Evolutionary conservation across 2,888 invertebrate genomes (phyloP), one percentile per base, ranked within the genome.

Genomic region (Ashinkailepas kermadecensis): DNA sequence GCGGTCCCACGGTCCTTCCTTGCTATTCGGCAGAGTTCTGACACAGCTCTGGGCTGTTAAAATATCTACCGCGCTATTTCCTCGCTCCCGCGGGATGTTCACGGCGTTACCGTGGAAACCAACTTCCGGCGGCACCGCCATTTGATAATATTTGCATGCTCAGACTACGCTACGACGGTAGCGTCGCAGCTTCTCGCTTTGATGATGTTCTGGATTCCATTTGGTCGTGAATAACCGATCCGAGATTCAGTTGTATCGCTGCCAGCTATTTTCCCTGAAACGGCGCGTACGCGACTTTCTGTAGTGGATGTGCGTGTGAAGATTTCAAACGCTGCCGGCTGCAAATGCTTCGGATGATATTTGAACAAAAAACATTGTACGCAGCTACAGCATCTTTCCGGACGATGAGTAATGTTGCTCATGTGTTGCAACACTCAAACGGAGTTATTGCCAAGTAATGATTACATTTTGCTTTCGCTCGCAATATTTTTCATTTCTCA

Each of bases 111-210:
- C n/a, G 65, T 23, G 65, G n/a, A n/a, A n/a, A 12, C 23, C 64
- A n/a, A n/a, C 15, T 8, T 23, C 15, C 4, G n/a, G 8, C 12
- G n/a, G 23, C n/a, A 10, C n/a, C 12, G 65, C 65, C 65, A 8
- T n/a, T 23, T 23, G 65, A 65, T 65, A 65, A 65, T 65, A 65
- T 65, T 65, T 65, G 65, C 65, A 65, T 65, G 65, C 65, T 23
- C 65, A 23, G n/a, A 9, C 65, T 9, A 10, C n/a, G n/a, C 8
- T 12, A 23, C 65, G n/a, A 9, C n/a, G 23, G 65, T 23, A 10
- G n/a, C n/a, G n/a, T 62, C 23, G 65, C 65, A 65, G 65, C n/a
- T 65, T 65, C 23, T 23, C 15, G 65, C n/a, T 23, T 23, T n/a
- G 23, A 65, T 65, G 23, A 23, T 9, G 3, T 2, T 23, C n/a